These are phyloP conservation scores for Muscina levida DNA, from an alignment of 2,888 invertebrate species.

Conservation along the genomic window DNA sequence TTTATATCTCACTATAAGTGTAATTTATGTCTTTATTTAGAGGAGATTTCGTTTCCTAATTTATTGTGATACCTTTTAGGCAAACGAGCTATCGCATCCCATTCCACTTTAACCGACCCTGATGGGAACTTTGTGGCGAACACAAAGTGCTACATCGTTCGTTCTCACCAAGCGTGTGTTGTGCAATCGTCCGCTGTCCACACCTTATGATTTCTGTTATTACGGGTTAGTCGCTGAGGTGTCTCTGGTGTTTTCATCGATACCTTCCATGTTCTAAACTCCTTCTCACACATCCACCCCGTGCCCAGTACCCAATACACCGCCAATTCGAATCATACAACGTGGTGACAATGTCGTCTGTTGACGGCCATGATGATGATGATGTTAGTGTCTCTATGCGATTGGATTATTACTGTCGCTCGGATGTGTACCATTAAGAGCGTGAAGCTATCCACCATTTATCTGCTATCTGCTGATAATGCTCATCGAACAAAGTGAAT, in stretches of 20 bases:
- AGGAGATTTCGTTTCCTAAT: slow-evolving; percentile 79
- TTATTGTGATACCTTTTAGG: slow-evolving; percentile 78
- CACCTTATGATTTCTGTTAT: slow-evolving; percentile 26
- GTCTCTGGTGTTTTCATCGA: neutral
- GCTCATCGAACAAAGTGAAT: slow-evolving; percentile 80
- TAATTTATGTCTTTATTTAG: slow-evolving; percentile 80
- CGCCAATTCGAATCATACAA: slow-evolving; percentile 28
- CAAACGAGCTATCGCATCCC: slow-evolving; percentile 67
- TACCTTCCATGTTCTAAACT: slow-evolving; percentile 13
- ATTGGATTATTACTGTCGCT: slow-evolving; percentile 50
- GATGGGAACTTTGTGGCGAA: slow-evolving; percentile 11
- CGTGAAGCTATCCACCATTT: slow-evolving; percentile 79
- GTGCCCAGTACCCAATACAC: no score
- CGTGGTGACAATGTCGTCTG: slow-evolving; percentile 50
- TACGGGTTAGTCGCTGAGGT: neutral
- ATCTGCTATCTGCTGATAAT: slow-evolving; percentile 80
- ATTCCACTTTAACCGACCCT: neutral
- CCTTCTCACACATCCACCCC: neutral
- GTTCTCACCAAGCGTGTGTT: neutral
- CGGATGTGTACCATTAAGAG: slow-evolving; percentile 75
- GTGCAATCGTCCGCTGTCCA: slow-evolving; percentile 30
- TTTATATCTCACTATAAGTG: slow-evolving; percentile 73
- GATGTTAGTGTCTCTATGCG: slow-evolving; percentile 35
- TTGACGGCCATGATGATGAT: slow-evolving; percentile 24
- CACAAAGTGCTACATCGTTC: slow-evolving; percentile 9